Evolutionary conservation across 2,888 invertebrate species (phyloP), one percentile per base, ranked within the genome.

Genomic region (Trichacis sp.): DNA sequence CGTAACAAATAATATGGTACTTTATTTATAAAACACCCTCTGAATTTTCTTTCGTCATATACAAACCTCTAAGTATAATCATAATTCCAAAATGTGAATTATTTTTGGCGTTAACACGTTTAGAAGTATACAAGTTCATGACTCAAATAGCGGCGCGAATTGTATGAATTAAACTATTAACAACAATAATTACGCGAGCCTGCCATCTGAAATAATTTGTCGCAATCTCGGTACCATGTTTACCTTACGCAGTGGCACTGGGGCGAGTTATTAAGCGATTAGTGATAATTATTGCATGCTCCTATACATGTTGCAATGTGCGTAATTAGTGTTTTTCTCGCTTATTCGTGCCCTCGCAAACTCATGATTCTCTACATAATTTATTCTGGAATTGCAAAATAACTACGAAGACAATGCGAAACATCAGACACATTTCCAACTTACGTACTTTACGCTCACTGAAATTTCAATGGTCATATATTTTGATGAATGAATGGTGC

Each of bases 221-320:
- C 36, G 52, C 40, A 54, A 54, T 61, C 50, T 54, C 29, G 36
- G 45, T 38, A 30, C 30, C 24, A 20, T 51, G 47, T 47, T 62
- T 51, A 52, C 36, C 56, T 62, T 56, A 45, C 45, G 56, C 52
- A 48, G 61, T 20, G 40, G 17, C 9, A 42, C 56, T n/a, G 30
- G 47, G 56, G 52, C 52, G 56, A 62, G 47, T 62, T 62, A 62
- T 48, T 42, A 48, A 51, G 17, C 52, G 52, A 52, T 62, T 62
- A 62, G 56, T 62, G 50, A 52, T 52, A 62, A 62, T 62, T 62
- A 62, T 55, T 51, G 30, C 59, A 36, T 33, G 49, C 54, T 53
- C 38, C 19, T 17, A 18, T 15, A 45, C 17, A 19, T 43, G 56
- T 43, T 48, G 56, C 62, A 56, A 56, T 29, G 43, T 15, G 19